Base-by-base conservation (phyloP, 2,113 vertebrate genomes). In the Athene noctua region DNA sequence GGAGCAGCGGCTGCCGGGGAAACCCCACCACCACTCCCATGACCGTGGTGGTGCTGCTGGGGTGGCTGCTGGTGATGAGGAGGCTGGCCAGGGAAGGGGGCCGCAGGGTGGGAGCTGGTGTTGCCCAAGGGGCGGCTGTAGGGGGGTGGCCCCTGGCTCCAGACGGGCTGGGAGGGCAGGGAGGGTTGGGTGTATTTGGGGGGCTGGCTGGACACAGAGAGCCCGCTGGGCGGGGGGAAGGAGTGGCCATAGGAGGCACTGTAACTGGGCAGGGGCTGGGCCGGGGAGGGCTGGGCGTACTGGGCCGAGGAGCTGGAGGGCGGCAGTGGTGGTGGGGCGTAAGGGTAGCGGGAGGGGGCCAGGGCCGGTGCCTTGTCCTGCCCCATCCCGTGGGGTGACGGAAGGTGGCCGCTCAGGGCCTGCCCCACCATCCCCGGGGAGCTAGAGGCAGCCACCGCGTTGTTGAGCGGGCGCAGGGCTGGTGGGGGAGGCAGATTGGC, bases 401-500 rank as follows among this genome's bases (percentile, higher is more conserved):
- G 91, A n/a, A 97, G 95, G 75, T 97, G 98, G 77, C 97, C 94
- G 25, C 91, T 92, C 97, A 97, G 83, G 4, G 97, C 94, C 97
- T 99, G 99, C 66, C 99, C 99, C n/a, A 98, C 99, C 80, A 97
- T 91, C 26, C 97, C 97, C 82, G 99, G 93, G 92, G 97, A 97
- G 86, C 96, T 97, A 74, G 97, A 96, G 80, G 96, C 93, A 4
- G 97, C 97, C 5, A 90, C 95, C 22, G 90, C 86, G 22, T 96
- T 98, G 97, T 99, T 99, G 58, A 99, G 97, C 7, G 99, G 99
- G 92, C 99, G 98, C 84, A 99, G 96, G 63, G 99, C 99, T 7
- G 99, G 99, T 3, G 99, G 99, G 26, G 99, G 99, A 52, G 99
- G 99, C 90, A 99, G 98, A 63, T 98, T 98, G 78, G 98, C 96